phyloP scores from a whole-genome alignment of 2,797 vertebrate species.

The Todus mexicanus region DNA sequence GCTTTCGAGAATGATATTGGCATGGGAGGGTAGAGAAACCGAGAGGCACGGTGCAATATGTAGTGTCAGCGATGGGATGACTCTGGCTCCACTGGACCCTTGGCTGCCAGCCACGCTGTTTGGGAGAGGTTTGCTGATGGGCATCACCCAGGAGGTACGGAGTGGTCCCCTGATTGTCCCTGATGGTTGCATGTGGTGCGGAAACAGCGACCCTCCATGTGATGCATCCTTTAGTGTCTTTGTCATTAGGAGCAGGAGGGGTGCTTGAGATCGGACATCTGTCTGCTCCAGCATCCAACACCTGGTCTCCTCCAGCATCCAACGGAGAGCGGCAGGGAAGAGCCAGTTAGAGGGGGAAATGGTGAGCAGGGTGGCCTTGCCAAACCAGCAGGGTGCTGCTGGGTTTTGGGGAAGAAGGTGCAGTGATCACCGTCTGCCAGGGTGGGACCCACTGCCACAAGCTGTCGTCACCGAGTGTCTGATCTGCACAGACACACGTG shows the following conservation, averaged over 20 bases:
- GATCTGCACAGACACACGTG: not conserved
- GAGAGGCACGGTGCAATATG: not conserved
- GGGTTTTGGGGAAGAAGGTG: not conserved
- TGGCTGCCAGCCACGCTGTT: rapidly evolving
- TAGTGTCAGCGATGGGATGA: not conserved
- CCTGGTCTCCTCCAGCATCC: not conserved
- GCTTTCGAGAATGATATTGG: not conserved
- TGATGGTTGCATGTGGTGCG: not conserved
- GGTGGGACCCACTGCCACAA: rapidly evolving
- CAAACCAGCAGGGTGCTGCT: not conserved
- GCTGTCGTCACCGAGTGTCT: not conserved
- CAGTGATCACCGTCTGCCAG: not conserved
- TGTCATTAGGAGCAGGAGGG: not conserved
- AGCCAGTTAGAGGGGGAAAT: not conserved
- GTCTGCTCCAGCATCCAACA: not conserved
- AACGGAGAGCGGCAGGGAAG: not conserved
- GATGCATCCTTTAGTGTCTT: not conserved
- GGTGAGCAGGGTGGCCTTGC: rapidly evolving
- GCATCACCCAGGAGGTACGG: not conserved
- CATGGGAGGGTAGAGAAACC: not conserved
- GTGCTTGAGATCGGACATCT: not conserved
- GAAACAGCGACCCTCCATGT: not conserved
- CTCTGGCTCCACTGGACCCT: not conserved
- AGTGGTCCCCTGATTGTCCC: not conserved
- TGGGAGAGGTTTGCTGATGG: not conserved